These are phyloP conservation scores for Agrypnia vestita DNA, from an alignment of 1,140 invertebrate species.

Conservation along the genomic window DNA sequence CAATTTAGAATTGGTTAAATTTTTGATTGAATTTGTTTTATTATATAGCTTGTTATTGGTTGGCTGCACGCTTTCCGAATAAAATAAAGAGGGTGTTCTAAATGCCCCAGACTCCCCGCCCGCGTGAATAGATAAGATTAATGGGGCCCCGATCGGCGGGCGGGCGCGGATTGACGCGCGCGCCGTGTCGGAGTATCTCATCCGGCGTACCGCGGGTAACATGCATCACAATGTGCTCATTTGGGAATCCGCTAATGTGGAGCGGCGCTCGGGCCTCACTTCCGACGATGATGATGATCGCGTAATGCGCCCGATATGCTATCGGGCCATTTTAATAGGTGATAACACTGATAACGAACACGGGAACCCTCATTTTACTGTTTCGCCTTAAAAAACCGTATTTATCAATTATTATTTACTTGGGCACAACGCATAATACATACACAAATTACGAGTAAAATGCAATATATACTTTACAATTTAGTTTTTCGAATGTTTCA, in stretches of 20 bases:
- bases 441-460: too few relatives aligned
- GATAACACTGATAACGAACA: too few relatives aligned
- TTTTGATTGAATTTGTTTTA: too few relatives aligned
- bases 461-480: too few relatives aligned
- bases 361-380: too few relatives aligned
- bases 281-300: neutral
- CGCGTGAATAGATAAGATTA: conserved; percentile 61
- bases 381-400: too few relatives aligned
- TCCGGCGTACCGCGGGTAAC: conserved; percentile 30
- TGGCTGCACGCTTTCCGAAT: too few relatives aligned
- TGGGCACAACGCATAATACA: too few relatives aligned
- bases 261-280: conserved; percentile 5
- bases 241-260: conserved; percentile 35
- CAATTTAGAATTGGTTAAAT: too few relatives aligned
- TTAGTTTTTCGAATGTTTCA: too few relatives aligned
- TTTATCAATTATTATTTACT: too few relatives aligned
- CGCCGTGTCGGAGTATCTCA: conserved; percentile 16
- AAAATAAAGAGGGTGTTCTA: neutral
- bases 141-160: conserved; percentile 56
- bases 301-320: conserved; percentile 24
- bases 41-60: too few relatives aligned
- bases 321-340: neutral
- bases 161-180: conserved; percentile 57
- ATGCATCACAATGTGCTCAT: conserved; percentile 38
- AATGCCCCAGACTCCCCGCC: conserved; percentile 6